Evolutionary conservation across 2,797 vertebrate genomes (phyloP).

Genomic region (Masticophis lateralis): DNA sequence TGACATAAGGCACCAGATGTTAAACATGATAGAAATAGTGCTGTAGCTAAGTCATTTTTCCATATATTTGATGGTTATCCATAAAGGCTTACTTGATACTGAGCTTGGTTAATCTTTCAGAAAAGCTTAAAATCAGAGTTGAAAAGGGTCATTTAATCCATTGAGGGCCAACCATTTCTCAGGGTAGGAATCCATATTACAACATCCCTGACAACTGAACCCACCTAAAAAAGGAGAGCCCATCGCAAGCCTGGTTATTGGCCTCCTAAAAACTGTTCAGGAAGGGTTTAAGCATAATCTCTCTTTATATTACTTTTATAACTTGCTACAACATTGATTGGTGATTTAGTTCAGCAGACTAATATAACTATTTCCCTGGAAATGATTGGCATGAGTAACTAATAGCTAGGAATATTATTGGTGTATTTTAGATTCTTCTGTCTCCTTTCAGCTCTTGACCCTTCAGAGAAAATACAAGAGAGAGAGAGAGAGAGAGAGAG

Average conservation of each 20-base stretch:
- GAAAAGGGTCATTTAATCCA: not conserved
- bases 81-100: not conserved
- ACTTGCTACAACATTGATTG: not conserved
- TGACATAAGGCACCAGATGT: not conserved
- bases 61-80: not conserved
- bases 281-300: not conserved
- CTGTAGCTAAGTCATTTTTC: not conserved
- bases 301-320: not conserved
- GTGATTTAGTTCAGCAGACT: not conserved
- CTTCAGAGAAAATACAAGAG: not conserved
- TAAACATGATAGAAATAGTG: not conserved
- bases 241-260: not conserved
- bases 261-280: not conserved
- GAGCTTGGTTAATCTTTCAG: not conserved
- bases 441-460: not conserved
- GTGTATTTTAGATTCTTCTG: not conserved
- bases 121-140: not conserved
- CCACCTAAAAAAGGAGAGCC: not conserved
- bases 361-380: not conserved
- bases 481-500: too few species aligned
- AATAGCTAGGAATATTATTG: conserved; percentile 38
- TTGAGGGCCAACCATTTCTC: not conserved
- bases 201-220: not conserved
- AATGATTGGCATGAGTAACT: not conserved
- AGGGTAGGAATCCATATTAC: not conserved